Percentiles rank a stretch among this genome's conserved stretches.
These are phyloP conservation scores for Chaetodon auriga DNA, from an alignment of 2,113 vertebrate species.

Conservation along the genomic window DNA sequence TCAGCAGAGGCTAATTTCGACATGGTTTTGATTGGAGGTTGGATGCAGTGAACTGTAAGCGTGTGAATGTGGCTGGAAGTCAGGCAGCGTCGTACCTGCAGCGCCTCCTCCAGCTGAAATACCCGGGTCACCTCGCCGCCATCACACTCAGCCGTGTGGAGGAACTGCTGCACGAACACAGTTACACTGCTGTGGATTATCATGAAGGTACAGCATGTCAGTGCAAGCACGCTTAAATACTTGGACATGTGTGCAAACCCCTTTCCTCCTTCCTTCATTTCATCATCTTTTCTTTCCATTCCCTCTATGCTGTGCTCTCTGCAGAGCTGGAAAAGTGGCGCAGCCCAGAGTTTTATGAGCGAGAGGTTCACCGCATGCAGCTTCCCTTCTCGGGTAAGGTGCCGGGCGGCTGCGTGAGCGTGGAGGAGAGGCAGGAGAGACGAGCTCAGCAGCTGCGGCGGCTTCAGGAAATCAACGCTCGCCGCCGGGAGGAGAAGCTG, in stretches of 20 bases:
- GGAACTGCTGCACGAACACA: constrained; percentile 95
- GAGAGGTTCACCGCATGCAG: constrained; percentile 95
- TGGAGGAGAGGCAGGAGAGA: constrained; percentile 93
- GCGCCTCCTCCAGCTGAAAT: constrained; percentile 96
- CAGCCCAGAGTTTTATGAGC: constrained; percentile 93
- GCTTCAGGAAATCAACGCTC: constrained; percentile 94
- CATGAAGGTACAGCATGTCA: constrained; percentile 84
- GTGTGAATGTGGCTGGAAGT: constrained; percentile 94
- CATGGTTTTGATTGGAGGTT: constrained; percentile 80
- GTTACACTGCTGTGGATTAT: constrained; percentile 93
- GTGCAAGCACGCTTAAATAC: neutral
- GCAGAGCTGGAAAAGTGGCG: constrained; percentile 94
- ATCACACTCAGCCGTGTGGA: constrained; percentile 96
- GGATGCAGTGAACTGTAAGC: constrained; percentile 93
- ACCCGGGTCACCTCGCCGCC: constrained; percentile 92
- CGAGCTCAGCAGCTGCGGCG: constrained; percentile 93
- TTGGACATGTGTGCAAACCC: neutral
- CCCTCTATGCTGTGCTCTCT: neutral
- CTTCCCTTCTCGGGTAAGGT: constrained; percentile 93
- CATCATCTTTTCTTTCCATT: neutral
- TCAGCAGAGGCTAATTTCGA: neutral
- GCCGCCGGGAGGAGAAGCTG: constrained; percentile 93
- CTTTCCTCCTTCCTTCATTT: neutral
- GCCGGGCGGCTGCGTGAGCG: constrained; percentile 87
- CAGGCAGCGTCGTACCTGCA: constrained; percentile 94